Evolutionary conservation across 2,888 invertebrate genomes (phyloP).

Genomic region (Hesperia comma): DNA sequence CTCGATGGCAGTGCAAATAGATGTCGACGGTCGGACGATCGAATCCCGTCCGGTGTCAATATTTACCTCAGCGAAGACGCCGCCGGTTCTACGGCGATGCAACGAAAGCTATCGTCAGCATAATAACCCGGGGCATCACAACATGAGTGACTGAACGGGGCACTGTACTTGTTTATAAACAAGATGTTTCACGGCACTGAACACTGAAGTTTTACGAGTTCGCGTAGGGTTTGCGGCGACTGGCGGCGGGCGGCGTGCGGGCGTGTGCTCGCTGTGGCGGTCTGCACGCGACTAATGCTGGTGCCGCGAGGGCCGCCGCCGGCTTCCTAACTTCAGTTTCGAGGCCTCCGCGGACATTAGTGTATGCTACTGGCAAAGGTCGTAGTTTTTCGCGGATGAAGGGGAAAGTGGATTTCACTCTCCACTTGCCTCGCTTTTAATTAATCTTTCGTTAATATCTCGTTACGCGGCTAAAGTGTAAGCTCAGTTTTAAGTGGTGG

Average conservation of each 20-base stretch:
- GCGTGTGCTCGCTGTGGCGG: conserved; percentile 65
- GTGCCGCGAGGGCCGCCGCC: conserved; percentile 49
- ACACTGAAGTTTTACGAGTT: conserved; percentile 39
- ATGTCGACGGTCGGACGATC: conserved; percentile 44
- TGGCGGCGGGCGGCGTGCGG: conserved; percentile 42
- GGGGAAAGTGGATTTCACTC: conserved; percentile 48
- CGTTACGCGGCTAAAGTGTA: conserved; percentile 15
- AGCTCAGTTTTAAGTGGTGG: conserved; percentile 16
- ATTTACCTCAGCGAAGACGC: conserved; percentile 72
- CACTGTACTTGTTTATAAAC: conserved; percentile 35
- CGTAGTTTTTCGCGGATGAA: conserved; percentile 59
- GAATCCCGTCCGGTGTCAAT: conserved; percentile 58
- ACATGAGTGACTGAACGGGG: conserved; percentile 13
- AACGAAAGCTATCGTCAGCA: conserved; percentile 54
- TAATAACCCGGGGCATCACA: conserved; percentile 24
- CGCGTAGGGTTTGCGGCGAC: conserved; percentile 44
- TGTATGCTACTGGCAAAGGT: conserved; percentile 69
- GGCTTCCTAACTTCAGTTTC: conserved; percentile 64
- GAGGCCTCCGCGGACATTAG: conserved; percentile 70
- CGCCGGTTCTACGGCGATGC: conserved; percentile 53
- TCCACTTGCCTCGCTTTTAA: conserved; percentile 33
- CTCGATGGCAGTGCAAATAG: conserved; percentile 47
- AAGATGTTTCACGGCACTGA: conserved; percentile 36
- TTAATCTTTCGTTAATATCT: conserved; percentile 31
- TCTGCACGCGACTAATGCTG: conserved; percentile 69